Evolutionary conservation across 30 jellyfish, hydroid and myxozoan genomes (phyloP).

Genomic region (Hydractinia symbiolongicarpus): DNA sequence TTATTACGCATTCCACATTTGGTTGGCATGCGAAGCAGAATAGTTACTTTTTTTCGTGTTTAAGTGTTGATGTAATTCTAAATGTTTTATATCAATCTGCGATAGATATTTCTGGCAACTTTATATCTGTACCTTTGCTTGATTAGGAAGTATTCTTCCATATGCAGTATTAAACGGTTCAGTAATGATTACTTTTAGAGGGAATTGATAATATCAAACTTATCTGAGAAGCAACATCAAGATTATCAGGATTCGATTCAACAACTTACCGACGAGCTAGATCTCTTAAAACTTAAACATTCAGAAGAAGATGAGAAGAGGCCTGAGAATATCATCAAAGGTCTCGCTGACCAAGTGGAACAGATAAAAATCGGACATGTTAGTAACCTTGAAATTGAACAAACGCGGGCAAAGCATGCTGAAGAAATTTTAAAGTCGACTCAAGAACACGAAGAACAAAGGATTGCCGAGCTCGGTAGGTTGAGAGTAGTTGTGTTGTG

Average conservation of each 20-base stretch:
- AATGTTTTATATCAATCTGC: too few relatives aligned
- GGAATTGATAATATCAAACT: too few relatives aligned
- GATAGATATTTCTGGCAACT: too few relatives aligned
- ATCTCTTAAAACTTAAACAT: conserved; percentile 34
- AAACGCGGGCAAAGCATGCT: conserved; percentile 72
- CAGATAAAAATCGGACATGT: conserved; percentile 47
- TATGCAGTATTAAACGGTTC: too few relatives aligned
- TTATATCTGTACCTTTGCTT: too few relatives aligned
- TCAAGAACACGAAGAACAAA: conserved; percentile 58
- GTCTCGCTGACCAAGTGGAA: conserved; percentile 51
- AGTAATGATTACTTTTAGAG: too few relatives aligned
- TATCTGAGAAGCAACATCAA: conserved; percentile 14
- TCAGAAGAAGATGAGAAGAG: conserved; percentile 38
- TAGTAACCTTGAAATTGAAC: conserved; percentile 53
- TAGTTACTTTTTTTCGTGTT: too few relatives aligned
- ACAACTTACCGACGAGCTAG: conserved; percentile 53
- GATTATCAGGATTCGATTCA: conserved; percentile 50
- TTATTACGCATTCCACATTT: too few relatives aligned
- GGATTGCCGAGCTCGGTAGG: conserved; percentile 81
- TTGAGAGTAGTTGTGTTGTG: neutral
- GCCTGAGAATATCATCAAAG: conserved; percentile 48
- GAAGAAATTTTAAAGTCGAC: conserved; percentile 61
- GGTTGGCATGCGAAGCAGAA: too few relatives aligned
- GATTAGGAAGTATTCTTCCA: too few relatives aligned
- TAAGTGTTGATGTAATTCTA: too few relatives aligned